Base-by-base conservation (phyloP, 2,113 vertebrate genomes). In the Rhineura floridana region DNA sequence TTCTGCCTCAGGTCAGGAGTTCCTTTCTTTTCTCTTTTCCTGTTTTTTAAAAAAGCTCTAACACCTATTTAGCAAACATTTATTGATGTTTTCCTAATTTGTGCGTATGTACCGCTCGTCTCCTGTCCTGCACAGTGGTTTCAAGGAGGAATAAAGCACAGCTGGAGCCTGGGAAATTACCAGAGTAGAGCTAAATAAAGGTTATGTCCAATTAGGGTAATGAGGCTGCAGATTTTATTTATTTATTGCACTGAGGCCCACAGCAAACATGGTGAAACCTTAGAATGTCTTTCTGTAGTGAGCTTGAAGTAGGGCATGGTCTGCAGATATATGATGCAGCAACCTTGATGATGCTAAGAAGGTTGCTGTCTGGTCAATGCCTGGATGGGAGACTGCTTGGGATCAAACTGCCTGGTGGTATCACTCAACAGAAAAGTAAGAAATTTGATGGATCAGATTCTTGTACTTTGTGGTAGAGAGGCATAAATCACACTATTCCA, bases 191-290 rank as follows among this genome's bases (percentile, higher is more conserved):
- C 70, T 86, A 80, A 79, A 86, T 36, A 78, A 91, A 93, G 78
- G 65, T 90, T 75, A 28, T 87, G 89, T 92, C 48, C 39, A 83
- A 83, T 91, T 63, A 90, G 72, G 55, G 84, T 89, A 90, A 91
- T 78, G 50, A 91, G 78, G 87, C 67, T 48, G 39, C 0, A 0
- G 87, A 0, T 84, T 83, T 69, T 42, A 12, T 52, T 21, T 55
- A 75, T 75, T 84, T 30, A 63, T 25, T 86, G 39, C 59, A 48
- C 19, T 10, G 84, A 12, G 44, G 30, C 59, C 77, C 6, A 12
- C 23, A 62, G 12, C 87, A 44, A 86, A 28, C 81, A 59, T 17
- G 69, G 65, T 39, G 83, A 87, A 33, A 87, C 81, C 84, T 78
- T 52, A 79, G 77, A 1, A 13, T 84, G 84, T 79, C 63, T 50